Base-by-base conservation (phyloP, 1,140 invertebrate genomes). In the Arctopsyche grandis region DNA sequence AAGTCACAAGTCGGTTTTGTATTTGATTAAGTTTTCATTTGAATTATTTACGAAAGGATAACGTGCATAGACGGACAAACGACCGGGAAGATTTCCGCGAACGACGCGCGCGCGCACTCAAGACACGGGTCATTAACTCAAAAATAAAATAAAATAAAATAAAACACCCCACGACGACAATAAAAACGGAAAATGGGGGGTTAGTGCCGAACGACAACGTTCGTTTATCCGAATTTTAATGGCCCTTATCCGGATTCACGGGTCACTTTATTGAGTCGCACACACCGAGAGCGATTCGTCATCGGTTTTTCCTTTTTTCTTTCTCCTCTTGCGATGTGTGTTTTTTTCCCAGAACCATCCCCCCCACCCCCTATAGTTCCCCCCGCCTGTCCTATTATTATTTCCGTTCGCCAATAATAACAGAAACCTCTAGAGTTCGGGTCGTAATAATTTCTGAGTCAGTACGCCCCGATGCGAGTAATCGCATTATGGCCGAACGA, bases 401-500 rank as follows among this genome's bases (percentile, higher is more conserved):
- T 38, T 38, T 38, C 29, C 29, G 29, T 38, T 38, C 29, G 29
- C 29, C 29, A 38, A 52, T 52, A 52, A 52, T 52, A 52, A 52
- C 48, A 52, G 16, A 52, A 52, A 52, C 48, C 48, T 12, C 10
- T 16, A 52, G 48, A 52, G 16, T 52, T 16, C 48, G 21, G 24
- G 63, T 22, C 58, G 38, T 38, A 69, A 71, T 71, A 46, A 71
- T 71, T 71, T 71, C 69, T 71, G 69, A 38, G 69, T 71, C 69
- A 38, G 69, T 71, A 71, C 24, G 16, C 26, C 26, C 38, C 24
- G 44, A 48, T 38, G n/a, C 24, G 24, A 38, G 69, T 71, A 71
- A 71, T 71, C 69, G 69, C 69, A 71, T 71, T 71, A 71, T 16
- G 69, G 38, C 43, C 29, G 19, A 66, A 21, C 60, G 60, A 22